Percentiles rank a stretch among this genome's conserved stretches.
phyloP scores from a whole-genome alignment of 2,797 vertebrate species.

The Amniataba percoides region DNA sequence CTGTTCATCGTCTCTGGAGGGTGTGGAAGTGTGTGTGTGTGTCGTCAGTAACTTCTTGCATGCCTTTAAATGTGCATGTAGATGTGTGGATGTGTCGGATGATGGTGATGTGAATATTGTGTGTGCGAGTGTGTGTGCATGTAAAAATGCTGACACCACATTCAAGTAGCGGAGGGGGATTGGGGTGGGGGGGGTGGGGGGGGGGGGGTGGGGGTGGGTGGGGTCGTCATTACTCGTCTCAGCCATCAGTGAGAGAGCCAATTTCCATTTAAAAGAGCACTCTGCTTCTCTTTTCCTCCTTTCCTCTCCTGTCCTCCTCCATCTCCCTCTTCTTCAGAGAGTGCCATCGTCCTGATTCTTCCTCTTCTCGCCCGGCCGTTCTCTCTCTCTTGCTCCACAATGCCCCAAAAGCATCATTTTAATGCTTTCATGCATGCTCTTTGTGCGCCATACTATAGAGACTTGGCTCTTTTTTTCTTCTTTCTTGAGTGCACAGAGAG shows the following conservation, averaged over 20 bases:
- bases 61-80: conserved; percentile 47
- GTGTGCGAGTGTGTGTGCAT: conserved; percentile 12
- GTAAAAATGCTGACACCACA: conserved; percentile 54
- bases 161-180: conserved; percentile 28
- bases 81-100: conserved; percentile 32
- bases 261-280: conserved; percentile 75
- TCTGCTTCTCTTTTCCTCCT: conserved; percentile 35
- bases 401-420: conserved; percentile 47
- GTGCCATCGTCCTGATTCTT: conserved; percentile 51
- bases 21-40: conserved; percentile 23
- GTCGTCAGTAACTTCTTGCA: conserved; percentile 45
- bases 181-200: no score
- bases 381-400: conserved; percentile 16
- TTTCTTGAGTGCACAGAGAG: conserved; percentile 45
- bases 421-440: conserved; percentile 55
- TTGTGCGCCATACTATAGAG: conserved; percentile 26
- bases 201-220: no score
- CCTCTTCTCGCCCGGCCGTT: conserved; percentile 13
- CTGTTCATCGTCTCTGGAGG: conserved; percentile 61
- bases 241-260: conserved; percentile 64
- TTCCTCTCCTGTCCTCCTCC: conserved; percentile 43
- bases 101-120: conserved; percentile 27
- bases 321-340: conserved; percentile 45
- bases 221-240: conserved; percentile 69
- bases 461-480: conserved; percentile 13